Evolutionary conservation across 2,888 invertebrate genomes (phyloP).

Genomic region (Hemithea aestivaria): DNA sequence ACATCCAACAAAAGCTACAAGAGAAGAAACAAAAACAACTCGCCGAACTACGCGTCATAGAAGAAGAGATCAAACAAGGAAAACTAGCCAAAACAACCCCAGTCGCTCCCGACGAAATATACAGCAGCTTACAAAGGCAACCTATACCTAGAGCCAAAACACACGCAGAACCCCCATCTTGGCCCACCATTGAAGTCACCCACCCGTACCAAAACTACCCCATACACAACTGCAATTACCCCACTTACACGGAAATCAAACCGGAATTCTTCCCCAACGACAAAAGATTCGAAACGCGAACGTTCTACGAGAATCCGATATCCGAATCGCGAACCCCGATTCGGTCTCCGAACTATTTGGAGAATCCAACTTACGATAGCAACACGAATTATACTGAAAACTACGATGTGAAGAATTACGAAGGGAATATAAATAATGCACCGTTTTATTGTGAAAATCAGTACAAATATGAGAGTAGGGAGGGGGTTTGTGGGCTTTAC

Average conservation of each 20-base stretch:
- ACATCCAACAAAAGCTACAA: conserved; percentile 91
- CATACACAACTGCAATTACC: conserved; percentile 61
- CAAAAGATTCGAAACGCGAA: conserved; percentile 52
- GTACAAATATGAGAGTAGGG: conserved; percentile 56
- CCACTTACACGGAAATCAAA: conserved; percentile 68
- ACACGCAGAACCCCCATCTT: conserved; percentile 77
- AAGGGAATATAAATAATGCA: conserved; percentile 17
- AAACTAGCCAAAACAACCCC: conserved; percentile 82
- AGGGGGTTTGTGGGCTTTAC: conserved; percentile 51
- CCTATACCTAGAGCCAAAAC: conserved; percentile 86
- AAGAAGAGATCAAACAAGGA: conserved; percentile 92
- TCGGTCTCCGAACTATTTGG: conserved; percentile 57
- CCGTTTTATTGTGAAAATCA: conserved; percentile 40
- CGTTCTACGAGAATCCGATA: conserved; percentile 65
- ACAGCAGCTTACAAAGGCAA: conserved; percentile 76
- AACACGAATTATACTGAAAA: conserved; percentile 36
- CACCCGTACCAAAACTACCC: conserved; percentile 74
- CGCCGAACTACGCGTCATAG: conserved; percentile 86
- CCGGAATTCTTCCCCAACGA: conserved; percentile 50
- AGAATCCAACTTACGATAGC: conserved; percentile 53
- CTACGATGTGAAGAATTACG: conserved; percentile 51
- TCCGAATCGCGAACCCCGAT: conserved; percentile 48
- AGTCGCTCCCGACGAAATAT: conserved; percentile 76
- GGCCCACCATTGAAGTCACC: conserved; percentile 70
- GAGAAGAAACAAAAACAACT: conserved; percentile 93